These are phyloP conservation scores for Pogonophryne albipinna DNA, from an alignment of 2,797 vertebrate genomes.

Conservation along the genomic window DNA sequence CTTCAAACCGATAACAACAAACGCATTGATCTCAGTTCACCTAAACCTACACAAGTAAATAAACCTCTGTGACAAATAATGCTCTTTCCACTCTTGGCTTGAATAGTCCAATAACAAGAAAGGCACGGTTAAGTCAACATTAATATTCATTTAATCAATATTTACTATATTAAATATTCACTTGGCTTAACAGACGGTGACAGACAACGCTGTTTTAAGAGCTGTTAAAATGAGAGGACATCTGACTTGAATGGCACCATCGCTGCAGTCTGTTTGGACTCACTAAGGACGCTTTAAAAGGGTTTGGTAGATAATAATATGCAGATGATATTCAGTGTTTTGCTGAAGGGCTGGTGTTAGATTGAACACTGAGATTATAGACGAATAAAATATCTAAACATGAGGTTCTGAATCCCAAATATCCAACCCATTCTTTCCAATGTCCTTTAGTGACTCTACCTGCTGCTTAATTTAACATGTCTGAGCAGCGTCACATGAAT, in stretches of 20 bases:
- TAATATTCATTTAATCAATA: conserved; percentile 7
- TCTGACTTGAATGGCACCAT: not conserved
- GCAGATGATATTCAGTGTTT: no score
- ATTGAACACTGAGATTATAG: not conserved
- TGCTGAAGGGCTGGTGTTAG: no score
- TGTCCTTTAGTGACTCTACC: not conserved
- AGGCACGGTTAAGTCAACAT: not conserved
- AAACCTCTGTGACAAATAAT: not conserved
- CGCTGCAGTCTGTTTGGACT: not conserved
- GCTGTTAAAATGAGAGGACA: conserved; percentile 14
- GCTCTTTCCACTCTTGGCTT: not conserved
- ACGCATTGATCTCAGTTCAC: no score
- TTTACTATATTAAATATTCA: conserved; percentile 3
- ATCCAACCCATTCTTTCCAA: no score
- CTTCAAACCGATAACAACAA: no score
- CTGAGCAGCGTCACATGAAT: not conserved
- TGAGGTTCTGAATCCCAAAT: not conserved
- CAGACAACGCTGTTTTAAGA: not conserved
- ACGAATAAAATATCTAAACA: not conserved
- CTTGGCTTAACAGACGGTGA: not conserved
- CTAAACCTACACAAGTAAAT: no score
- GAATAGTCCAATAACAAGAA: not conserved
- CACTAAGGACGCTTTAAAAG: not conserved
- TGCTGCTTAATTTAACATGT: not conserved
- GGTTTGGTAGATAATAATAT: not conserved